Evolutionary conservation across 2,888 invertebrate genomes (phyloP), one percentile per base, ranked within the genome.

Genomic region (Melieria crassipennis): DNA sequence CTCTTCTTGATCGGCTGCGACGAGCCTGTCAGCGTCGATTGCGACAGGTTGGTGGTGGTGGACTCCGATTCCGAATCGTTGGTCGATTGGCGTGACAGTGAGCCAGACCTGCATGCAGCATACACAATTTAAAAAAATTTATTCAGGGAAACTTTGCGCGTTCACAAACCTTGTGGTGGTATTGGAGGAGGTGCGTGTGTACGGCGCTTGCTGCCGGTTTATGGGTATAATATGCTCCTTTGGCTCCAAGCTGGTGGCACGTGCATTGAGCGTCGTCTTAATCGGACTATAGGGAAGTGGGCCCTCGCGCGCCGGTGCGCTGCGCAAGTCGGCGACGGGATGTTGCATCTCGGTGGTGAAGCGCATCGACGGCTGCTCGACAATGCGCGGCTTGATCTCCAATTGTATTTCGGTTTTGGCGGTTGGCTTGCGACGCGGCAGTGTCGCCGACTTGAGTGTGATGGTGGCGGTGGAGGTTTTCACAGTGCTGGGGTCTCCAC

Each of bases 1-100:
- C 94, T 94, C 87, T 95, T 96, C 83, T 93, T 92, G 82, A 95
- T 95, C 6, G 94, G 94, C 84, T 93, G 92, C 16, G 86, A 86
- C 61, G 85, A 81, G 48, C 83, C 81, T 52, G 84, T 81, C 48
- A 78, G 89, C 0, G 92, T 92, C 9, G 92, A 91, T 80, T 92
- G 92, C 82, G 85, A 90, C 75, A 82, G 78, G 73, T 83, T 83
- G 61, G 81, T 77, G 55, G 79, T 79, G 13, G 86, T 89, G 78
- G 88, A 89, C 77, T 91, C 91, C 0, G 93, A 92, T 79, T 95
- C 94, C 9, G 92, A 92, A 74, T 92, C 92, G 73, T 89, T 89
- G 1, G 92, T 92, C 5, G 92, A 92, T 80, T 92, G 92, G 50
- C 85, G 83, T 62, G 85, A 86, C 70, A 85, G 79, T 57, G 85